A percentile compares a stretch with the other conserved stretches of the same genome.
These are phyloP conservation scores for Tetragnatha versicolor DNA, from an alignment of 1,140 invertebrate genomes.

Conservation along the genomic window DNA sequence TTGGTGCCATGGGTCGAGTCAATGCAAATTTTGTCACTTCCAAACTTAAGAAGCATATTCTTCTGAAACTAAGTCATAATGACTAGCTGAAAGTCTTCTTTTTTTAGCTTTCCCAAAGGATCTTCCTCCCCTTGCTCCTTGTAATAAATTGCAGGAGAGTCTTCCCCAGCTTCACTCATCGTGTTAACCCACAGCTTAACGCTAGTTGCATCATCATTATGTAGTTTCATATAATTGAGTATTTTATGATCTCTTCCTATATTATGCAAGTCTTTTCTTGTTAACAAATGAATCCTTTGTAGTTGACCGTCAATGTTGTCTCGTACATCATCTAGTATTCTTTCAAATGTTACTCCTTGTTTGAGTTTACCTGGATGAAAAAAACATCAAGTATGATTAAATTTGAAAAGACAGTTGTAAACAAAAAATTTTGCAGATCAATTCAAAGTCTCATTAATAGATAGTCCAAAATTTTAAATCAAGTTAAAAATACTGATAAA, in stretches of 20 bases:
- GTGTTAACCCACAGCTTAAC: conserved; percentile 14
- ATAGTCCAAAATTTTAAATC: no score
- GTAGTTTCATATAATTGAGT: neutral
- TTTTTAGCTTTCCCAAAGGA: neutral
- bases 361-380: conserved; percentile 18
- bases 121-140: neutral
- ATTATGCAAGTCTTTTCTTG: conserved; percentile 6
- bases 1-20: conserved; percentile 42
- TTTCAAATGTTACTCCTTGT: neutral
- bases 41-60: conserved; percentile 17
- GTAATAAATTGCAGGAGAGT: neutral
- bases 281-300: conserved; percentile 2
- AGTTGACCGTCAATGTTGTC: neutral
- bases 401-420: no score
- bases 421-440: no score
- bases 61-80: neutral
- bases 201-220: conserved; percentile 18
- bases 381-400: no score
- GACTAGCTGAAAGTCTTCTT: neutral
- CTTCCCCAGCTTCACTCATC: neutral
- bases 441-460: no score
- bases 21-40: conserved; percentile 27
- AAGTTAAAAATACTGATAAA: no score
- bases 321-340: conserved; percentile 18
- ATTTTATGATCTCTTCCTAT: neutral